Percentiles rank a stretch among this genome's conserved stretches.
phyloP scores from a whole-genome alignment of 2,113 vertebrate species.

The Brachyhypopomus gauderio region DNA sequence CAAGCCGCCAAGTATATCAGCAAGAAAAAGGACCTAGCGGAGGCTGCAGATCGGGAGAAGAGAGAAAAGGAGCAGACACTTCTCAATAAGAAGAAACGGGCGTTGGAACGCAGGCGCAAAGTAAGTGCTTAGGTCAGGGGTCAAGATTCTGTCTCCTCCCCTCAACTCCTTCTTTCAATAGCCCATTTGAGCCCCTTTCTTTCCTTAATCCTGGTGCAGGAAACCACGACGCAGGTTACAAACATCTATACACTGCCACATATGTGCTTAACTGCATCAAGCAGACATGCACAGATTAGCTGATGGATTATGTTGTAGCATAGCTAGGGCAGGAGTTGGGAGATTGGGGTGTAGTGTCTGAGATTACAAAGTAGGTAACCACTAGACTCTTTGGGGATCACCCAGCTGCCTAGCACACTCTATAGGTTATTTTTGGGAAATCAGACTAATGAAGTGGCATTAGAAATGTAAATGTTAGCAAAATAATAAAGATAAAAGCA shows the following conservation, averaged over 20 bases:
- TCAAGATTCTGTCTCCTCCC: conserved; percentile 9
- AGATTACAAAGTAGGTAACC: not conserved
- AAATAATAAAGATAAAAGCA: not conserved
- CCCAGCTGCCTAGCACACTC: conserved; percentile 1
- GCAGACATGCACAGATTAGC: no score
- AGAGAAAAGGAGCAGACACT: conserved; percentile 94
- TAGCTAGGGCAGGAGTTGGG: no score
- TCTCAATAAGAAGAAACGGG: conserved; percentile 90
- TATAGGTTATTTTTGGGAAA: not conserved
- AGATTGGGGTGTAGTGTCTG: no score
- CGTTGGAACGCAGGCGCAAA: conserved; percentile 94
- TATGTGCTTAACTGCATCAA: no score
- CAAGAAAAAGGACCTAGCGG: conserved; percentile 96
- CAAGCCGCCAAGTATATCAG: conserved; percentile 98
- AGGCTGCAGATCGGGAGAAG: conserved; percentile 92
- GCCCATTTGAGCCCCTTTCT: no score
- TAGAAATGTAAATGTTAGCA: not conserved
- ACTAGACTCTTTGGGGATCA: not conserved
- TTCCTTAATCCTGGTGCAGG: no score
- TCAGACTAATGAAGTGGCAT: not conserved
- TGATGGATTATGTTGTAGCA: no score
- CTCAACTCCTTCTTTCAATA: not conserved
- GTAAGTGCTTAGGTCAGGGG: conserved; percentile 67
- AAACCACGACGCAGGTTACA: not conserved
- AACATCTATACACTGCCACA: not conserved